A percentile compares a stretch with the other conserved stretches of the same genome.
These are phyloP conservation scores for Diachasma alloeum DNA, from an alignment of 1,140 invertebrate species.

Conservation along the genomic window DNA sequence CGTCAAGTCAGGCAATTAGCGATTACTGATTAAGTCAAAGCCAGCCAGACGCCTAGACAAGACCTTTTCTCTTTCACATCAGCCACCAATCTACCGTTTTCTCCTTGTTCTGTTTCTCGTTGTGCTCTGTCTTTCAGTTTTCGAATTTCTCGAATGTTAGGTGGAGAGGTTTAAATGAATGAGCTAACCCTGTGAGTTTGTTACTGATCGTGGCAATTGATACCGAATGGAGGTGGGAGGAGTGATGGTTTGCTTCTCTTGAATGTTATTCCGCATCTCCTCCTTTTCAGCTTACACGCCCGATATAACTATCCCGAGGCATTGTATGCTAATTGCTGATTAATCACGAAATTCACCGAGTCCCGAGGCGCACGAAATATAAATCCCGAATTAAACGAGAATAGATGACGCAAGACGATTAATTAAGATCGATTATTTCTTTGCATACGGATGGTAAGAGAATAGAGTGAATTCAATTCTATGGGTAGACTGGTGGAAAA, in stretches of 20 bases:
- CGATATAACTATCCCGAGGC: slow-evolving; percentile 50
- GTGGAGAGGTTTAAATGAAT: slow-evolving; percentile 13
- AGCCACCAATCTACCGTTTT: not conserved
- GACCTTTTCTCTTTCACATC: slow-evolving; percentile 4
- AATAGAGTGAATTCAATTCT: too few relatives aligned
- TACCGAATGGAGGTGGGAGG: slow-evolving; percentile 50
- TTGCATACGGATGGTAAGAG: not conserved
- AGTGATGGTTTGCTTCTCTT: slow-evolving; percentile 51
- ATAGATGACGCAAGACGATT: slow-evolving; percentile 26
- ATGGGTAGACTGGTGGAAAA: too few relatives aligned
- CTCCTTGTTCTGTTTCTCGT: not conserved
- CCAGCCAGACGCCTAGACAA: slow-evolving; percentile 44
- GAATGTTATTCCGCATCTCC: slow-evolving; percentile 36
- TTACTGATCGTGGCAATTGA: slow-evolving; percentile 51
- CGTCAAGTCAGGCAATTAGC: slow-evolving; percentile 62
- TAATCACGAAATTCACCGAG: slow-evolving; percentile 28
- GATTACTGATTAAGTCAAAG: slow-evolving; percentile 65
- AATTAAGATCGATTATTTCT: slow-evolving; percentile 31
- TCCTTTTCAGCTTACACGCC: slow-evolving; percentile 27
- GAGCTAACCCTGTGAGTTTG: not conserved
- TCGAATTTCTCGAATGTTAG: not conserved
- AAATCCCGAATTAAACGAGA: not conserved
- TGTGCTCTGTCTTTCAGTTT: not conserved
- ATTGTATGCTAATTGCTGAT: slow-evolving; percentile 63
- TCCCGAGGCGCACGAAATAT: slow-evolving; percentile 18